Evolutionary conservation across 2,113 vertebrate species (phyloP).

Genomic region (Chrysemys picta): DNA sequence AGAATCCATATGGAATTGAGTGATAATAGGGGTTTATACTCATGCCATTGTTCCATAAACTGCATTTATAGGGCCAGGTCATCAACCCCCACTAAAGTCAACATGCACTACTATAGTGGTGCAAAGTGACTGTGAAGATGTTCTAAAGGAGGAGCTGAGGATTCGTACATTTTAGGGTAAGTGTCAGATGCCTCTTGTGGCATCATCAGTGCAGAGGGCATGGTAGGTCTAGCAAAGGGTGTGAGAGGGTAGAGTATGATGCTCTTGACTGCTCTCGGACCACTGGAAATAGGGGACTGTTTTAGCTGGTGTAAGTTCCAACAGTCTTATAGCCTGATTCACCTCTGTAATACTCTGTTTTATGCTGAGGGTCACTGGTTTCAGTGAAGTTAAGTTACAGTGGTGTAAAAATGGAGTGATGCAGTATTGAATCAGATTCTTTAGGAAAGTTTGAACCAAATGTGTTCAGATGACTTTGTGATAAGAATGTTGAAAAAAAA

Average conservation of each 20-base stretch:
- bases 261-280: neutral
- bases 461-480: neutral
- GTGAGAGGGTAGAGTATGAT: neutral
- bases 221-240: neutral
- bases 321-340: neutral
- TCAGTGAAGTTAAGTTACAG: neutral
- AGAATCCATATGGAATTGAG: neutral
- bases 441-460: neutral
- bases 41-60: neutral
- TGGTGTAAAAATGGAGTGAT: neutral
- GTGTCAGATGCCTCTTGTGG: neutral
- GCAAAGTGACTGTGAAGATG: neutral
- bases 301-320: neutral
- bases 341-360: neutral
- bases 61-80: neutral
- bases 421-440: neutral
- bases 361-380: neutral
- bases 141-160: neutral
- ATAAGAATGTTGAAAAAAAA: neutral
- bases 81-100: neutral
- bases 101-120: neutral
- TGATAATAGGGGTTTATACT: neutral
- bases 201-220: neutral
- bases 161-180: neutral
- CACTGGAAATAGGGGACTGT: neutral